Evolutionary conservation across 2,113 vertebrate species (phyloP), one percentile per base, ranked within the genome.

Genomic region (Picathartes gymnocephalus): DNA sequence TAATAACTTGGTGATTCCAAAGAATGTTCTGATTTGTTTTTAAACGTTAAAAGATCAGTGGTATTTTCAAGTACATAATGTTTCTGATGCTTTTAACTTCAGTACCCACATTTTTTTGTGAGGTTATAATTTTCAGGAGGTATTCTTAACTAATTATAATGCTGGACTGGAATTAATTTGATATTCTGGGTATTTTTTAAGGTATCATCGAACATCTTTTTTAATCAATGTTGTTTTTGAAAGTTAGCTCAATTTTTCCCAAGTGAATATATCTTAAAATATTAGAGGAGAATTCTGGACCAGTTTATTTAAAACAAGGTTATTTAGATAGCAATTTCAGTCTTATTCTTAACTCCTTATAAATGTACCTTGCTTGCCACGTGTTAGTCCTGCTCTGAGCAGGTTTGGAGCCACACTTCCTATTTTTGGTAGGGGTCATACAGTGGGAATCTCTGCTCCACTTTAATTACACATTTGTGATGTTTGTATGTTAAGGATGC

Each of bases 21-120:
- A 99, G 98, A 99, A 97, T 91, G 98, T 98, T 93, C 85, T 79
- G 97, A 97, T 98, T 98, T 98, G 97, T 97, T 97, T 97, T 98
- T 96, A 95, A 97, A 96, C 1, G 92, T 91, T 96, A 94, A 93
- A 97, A 97, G 95, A 95, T 96, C 7, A 85, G 81, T 96, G 92
- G 93, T 98, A 97, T 98, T 98, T 98, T 98, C 97, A 95, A 96
- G 97, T 97, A 97, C 92, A 81, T 97, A 86, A 93, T 94, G 85
- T 98, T 98, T 98, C 91, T 98, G 97, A 95, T 95, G 90, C 93
- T 96, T 97, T 97, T 97, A 95, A 97, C 98, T 98, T 98, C 96
- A 86, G 97, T 98, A 97, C 97, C 97, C 96, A 97, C 95, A 70
- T 98, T 97, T 98, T 97, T 96, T 97, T 95, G 97, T 96, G 96